A percentile compares a stretch with the other conserved stretches of the same genome.
phyloP scores from a whole-genome alignment of 2,797 vertebrate species.

The Eulemur rubriventer region DNA sequence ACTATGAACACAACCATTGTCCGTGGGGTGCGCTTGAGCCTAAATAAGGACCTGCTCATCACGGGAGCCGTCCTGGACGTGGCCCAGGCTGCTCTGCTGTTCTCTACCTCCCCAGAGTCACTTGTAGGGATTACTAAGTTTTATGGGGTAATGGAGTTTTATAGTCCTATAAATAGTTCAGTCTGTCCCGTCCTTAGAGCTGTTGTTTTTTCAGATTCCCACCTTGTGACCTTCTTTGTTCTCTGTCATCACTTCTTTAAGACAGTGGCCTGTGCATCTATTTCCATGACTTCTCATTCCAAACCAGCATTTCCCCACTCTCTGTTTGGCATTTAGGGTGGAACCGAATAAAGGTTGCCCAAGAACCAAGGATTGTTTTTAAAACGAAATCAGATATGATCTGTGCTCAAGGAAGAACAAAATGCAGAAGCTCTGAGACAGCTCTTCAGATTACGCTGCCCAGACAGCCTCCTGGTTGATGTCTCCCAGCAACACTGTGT shows the following conservation, averaged over 20 bases:
- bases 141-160: conserved; percentile 51
- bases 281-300: neutral
- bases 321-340: neutral
- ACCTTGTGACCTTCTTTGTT: conserved; percentile 35
- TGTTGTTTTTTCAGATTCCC: conserved; percentile 24
- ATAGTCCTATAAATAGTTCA: conserved; percentile 32
- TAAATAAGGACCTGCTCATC: neutral
- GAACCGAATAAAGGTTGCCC: neutral
- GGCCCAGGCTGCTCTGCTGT: neutral
- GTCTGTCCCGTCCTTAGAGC: neutral
- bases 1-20: neutral
- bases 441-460: too few species aligned
- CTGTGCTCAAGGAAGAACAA: neutral
- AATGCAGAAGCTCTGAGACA: neutral
- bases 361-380: neutral
- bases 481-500: too few species aligned
- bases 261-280: neutral
- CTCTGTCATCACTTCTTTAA: neutral
- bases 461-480: neutral
- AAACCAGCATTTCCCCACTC: neutral
- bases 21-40: neutral
- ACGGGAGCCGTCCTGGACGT: neutral
- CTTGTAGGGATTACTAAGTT: conserved; percentile 44
- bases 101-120: neutral
- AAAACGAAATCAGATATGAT: neutral